These are phyloP conservation scores for Catagonus wagneri DNA, from an alignment of 2,113 vertebrate genomes.

Conservation along the genomic window DNA sequence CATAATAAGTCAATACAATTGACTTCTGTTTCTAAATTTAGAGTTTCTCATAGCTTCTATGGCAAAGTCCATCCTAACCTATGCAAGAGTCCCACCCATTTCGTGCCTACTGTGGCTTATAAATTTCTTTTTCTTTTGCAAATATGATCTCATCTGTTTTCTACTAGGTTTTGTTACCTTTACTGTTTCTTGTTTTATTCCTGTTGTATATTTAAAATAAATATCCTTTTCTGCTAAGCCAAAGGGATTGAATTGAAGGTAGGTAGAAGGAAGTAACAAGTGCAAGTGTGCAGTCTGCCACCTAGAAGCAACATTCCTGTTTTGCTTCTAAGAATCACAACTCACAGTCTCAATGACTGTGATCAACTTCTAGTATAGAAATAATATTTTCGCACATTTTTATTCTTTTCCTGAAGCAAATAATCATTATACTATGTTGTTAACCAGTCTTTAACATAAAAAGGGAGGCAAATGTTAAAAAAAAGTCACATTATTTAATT, in stretches of 20 bases:
- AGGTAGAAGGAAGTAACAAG: neutral
- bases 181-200: neutral
- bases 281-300: neutral
- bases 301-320: neutral
- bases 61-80: neutral
- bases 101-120: neutral
- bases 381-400: neutral
- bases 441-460: neutral
- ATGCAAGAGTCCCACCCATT: neutral
- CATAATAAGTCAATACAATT: neutral
- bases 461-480: neutral
- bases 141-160: neutral
- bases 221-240: neutral
- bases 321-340: neutral
- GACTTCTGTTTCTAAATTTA: neutral
- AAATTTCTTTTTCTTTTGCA: neutral
- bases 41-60: neutral
- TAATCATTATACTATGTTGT: neutral
- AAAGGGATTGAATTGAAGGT: neutral
- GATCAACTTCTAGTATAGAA: neutral
- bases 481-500: neutral
- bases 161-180: neutral
- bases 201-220: neutral
- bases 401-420: neutral
- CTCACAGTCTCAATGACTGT: neutral